Evolutionary conservation across 2,113 vertebrate species (phyloP).

Genomic region (Brachypodius melanocephalos): DNA sequence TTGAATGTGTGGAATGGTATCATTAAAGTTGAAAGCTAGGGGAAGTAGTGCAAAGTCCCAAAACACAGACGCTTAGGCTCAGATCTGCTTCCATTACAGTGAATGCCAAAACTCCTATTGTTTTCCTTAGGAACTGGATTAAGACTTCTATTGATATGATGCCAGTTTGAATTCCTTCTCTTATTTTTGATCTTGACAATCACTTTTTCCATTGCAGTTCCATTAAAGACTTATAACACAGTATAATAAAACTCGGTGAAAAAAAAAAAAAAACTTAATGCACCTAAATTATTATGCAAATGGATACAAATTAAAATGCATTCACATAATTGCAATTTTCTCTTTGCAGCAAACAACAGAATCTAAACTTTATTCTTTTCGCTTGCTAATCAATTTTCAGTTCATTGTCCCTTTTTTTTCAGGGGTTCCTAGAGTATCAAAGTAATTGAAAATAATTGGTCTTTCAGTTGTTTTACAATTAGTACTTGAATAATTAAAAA

Average conservation of each 20-base stretch:
- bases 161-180: conserved; percentile 39
- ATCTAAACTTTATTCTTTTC: conserved; percentile 7
- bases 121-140: conserved; percentile 23
- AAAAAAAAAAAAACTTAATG: background rate
- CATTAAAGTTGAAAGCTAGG: background rate
- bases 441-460: conserved; percentile 33
- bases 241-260: background rate
- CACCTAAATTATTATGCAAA: background rate
- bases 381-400: conserved; percentile 1
- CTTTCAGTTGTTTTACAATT: background rate
- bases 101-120: background rate
- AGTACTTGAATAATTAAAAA: conserved; percentile 17
- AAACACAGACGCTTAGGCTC: background rate
- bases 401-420: background rate
- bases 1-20: background rate
- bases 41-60: background rate
- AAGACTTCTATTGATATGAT: background rate
- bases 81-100: background rate
- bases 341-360: background rate
- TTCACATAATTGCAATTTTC: background rate
- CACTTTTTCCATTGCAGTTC: conserved; percentile 31
- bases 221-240: background rate
- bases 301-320: background rate
- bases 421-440: background rate
- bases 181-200: conserved; percentile 22